Evolutionary conservation across 1,140 invertebrate genomes (phyloP).

Genomic region (Leptopilina clavipes): DNA sequence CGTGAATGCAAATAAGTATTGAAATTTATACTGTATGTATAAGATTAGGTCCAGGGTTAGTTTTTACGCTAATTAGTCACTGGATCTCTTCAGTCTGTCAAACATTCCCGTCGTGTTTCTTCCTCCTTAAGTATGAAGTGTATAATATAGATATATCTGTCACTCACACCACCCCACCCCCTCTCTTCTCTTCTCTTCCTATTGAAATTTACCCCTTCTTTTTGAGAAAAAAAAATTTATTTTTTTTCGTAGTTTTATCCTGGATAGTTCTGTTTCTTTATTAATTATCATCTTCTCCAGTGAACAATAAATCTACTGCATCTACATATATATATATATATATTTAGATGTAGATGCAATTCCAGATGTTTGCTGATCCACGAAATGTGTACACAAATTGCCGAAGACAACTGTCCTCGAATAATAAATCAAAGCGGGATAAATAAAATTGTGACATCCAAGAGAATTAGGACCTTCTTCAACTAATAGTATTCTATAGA

Average conservation of each 20-base stretch:
- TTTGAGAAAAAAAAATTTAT: background rate
- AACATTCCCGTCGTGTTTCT: slow-evolving; percentile 67
- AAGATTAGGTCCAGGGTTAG: slow-evolving; percentile 52
- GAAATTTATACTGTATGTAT: slow-evolving; percentile 14
- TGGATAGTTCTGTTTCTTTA: slow-evolving; percentile 43
- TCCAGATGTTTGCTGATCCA: slow-evolving; percentile 48
- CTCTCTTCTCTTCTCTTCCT: too few species aligned
- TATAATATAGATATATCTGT: slow-evolving; percentile 32
- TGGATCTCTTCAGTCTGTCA: slow-evolving; percentile 69
- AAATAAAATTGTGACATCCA: slow-evolving; percentile 37
- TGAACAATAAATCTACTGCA: slow-evolving; percentile 52
- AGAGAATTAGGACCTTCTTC: too few species aligned
- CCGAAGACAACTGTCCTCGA: slow-evolving; percentile 12
- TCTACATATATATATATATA: too few species aligned
- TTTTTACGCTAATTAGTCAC: slow-evolving; percentile 75
- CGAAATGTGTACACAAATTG: slow-evolving; percentile 18
- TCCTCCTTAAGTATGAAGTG: slow-evolving; percentile 45
- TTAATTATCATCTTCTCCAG: slow-evolving; percentile 58
- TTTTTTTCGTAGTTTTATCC: background rate
- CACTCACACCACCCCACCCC: slow-evolving; percentile 48
- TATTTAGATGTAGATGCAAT: slow-evolving; percentile 17
- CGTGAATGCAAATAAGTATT: slow-evolving; percentile 31
- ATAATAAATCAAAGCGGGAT: slow-evolving; percentile 4
- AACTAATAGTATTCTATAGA: too few species aligned
- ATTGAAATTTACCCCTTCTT: slow-evolving; percentile 7